Evolutionary conservation across 2,113 vertebrate species (phyloP), one percentile per base, ranked within the genome.

Genomic region (Rostratula benghalensis): DNA sequence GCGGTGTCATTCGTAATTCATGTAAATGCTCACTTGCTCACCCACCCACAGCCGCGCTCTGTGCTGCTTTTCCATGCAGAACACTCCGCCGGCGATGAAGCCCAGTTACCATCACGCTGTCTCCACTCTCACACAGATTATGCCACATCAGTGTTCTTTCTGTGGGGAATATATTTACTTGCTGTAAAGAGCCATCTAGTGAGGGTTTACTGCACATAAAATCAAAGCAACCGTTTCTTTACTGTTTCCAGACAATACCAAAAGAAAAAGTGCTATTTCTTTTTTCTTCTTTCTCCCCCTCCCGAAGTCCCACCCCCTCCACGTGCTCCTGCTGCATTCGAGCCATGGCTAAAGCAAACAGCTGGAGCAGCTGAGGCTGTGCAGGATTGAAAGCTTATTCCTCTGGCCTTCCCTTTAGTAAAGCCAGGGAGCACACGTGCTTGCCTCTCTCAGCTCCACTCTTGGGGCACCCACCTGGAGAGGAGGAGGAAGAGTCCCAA

Each of bases 141-240:
- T 54, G 85, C 90, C 87, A 84, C 76, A 73, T 54, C 48, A 54
- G 80, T n/a, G 79, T 33, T 94, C 65, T 22, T 89, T 69, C 83
- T 53, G 57, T 17, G 39, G 31, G 78, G 71, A 95, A 64, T 25
- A 81, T 22, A 92, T 94, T 93, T 87, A 75, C 94, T 96, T 97
- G 96, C 95, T 87, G 90, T 78, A 75, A 97, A 86, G 95, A 96
- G 96, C 96, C 96, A 96, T 94, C 97, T 97, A 97, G 95, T 96
- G 97, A 96, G 95, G 89, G 70, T 74, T 97, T 94, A 87, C 79
- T 83, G 96, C 69, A 97, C 78, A 21, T 48, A 81, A 92, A 95
- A 91, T 48, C 51, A 87, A 91, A 94, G 59, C 45, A 70, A 87
- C 56, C 6, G 1, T 51, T 84, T 71, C 77, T 69, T 65, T 59